phyloP scores from a whole-genome alignment of 30 jellyfish, hydroid and myxozoan genomes.

The Pelagia noctiluca region DNA sequence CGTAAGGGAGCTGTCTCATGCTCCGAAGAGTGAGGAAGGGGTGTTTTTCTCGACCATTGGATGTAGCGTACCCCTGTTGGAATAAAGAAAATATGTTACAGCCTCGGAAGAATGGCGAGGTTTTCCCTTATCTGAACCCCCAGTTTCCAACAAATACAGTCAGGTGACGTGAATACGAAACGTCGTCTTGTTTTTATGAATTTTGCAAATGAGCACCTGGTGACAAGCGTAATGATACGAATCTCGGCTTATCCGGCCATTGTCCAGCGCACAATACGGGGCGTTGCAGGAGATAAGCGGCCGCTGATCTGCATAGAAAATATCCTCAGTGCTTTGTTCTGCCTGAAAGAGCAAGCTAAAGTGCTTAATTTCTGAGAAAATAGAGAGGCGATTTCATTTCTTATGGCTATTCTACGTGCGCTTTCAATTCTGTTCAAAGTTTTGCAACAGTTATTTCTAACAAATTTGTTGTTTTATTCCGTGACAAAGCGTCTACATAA shows the following conservation, averaged over 20 bases:
- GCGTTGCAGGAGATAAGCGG: conserved; percentile 44
- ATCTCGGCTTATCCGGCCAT: conserved; percentile 26
- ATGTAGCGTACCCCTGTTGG: too few relatives aligned
- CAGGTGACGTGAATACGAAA: too few relatives aligned
- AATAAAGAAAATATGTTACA: too few relatives aligned
- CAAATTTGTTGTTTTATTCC: background rate
- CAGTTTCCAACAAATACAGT: too few relatives aligned
- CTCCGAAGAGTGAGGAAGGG: too few relatives aligned
- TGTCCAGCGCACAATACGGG: conserved; percentile 31
- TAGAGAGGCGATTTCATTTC: background rate
- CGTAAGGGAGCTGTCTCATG: too few relatives aligned
- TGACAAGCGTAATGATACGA: conserved; percentile 42
- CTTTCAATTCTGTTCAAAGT: background rate
- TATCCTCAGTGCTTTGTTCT: conserved; percentile 9
- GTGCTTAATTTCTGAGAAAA: conserved; percentile 2
- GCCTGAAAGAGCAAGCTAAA: conserved; percentile 4
- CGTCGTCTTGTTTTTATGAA: background rate
- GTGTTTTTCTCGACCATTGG: too few relatives aligned
- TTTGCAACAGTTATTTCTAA: background rate
- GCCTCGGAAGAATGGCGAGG: too few relatives aligned
- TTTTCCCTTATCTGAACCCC: too few relatives aligned
- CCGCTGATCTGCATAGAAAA: conserved; percentile 21
- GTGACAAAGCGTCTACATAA: too few relatives aligned
- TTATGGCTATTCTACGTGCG: conserved; percentile 14
- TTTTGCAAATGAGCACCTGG: conserved; percentile 26